These are phyloP conservation scores for Hippocampus guttulatus DNA, from an alignment of 2,113 vertebrate species.

Conservation along the genomic window DNA sequence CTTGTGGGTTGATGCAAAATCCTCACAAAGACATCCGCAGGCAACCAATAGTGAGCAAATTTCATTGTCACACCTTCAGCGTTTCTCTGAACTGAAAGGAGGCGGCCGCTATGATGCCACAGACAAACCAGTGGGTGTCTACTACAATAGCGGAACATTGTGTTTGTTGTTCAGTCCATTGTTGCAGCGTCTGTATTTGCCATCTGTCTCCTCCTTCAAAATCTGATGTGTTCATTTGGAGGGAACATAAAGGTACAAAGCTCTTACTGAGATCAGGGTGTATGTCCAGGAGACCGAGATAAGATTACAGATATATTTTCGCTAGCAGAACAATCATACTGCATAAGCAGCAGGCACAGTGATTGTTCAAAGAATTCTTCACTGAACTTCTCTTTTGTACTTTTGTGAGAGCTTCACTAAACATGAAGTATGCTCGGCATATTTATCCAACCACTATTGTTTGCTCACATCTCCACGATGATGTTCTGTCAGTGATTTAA, in stretches of 20 bases:
- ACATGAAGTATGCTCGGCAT: too few relatives aligned
- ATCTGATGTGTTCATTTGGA: neutral
- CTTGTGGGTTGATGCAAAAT: neutral
- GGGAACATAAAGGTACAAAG: neutral
- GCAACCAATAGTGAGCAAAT: neutral
- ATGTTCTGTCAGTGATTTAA: too few relatives aligned
- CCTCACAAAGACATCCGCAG: neutral
- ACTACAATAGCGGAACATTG: slow-evolving; percentile 1
- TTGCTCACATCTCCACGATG: too few relatives aligned
- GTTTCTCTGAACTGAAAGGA: neutral
- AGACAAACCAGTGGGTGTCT: slow-evolving; percentile 1
- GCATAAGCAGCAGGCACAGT: neutral
- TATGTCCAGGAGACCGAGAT: neutral
- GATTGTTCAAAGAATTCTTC: neutral
- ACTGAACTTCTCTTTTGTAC: neutral
- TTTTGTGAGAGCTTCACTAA: too few relatives aligned
- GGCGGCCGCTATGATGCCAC: neutral
- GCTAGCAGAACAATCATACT: neutral
- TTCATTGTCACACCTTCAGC: neutral
- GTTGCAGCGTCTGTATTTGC: neutral
- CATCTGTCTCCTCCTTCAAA: neutral
- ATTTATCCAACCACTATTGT: too few relatives aligned
- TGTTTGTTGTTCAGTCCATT: slow-evolving; percentile 3
- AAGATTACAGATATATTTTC: neutral
- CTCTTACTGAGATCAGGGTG: neutral